Conservation (phyloP, 1,140 invertebrate species). For the Aporrectodea caliginosa region DNA sequence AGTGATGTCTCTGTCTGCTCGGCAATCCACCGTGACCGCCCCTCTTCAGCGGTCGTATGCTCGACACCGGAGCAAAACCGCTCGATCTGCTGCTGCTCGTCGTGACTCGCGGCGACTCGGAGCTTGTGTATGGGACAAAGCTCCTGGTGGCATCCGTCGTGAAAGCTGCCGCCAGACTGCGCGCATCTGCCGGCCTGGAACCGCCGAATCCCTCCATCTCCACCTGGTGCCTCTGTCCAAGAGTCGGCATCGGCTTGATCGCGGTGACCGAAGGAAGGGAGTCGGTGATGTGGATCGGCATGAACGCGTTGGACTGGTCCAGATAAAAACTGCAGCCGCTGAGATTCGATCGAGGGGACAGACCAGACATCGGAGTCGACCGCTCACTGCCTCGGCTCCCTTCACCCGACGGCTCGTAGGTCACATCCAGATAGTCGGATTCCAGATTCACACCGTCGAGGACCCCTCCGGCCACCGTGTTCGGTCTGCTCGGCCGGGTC, state of each 20-base stretch:
- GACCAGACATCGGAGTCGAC: neutral
- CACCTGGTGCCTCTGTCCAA: neutral
- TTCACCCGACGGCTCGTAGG: neutral
- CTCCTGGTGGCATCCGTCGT: neutral
- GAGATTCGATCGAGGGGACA: neutral
- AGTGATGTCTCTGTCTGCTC: neutral
- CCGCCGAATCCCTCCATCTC: neutral
- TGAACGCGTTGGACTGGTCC: neutral
- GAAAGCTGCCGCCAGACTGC: neutral
- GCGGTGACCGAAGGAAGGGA: neutral
- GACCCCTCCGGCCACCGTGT: neutral
- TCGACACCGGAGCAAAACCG: neutral
- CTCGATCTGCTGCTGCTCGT: neutral
- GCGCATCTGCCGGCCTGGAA: neutral
- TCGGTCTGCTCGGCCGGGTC: neutral
- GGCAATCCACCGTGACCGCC: neutral
- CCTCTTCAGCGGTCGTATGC: neutral
- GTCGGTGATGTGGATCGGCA: neutral
- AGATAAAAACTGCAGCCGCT: neutral
- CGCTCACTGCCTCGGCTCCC: neutral
- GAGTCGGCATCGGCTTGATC: neutral
- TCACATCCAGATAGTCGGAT: neutral
- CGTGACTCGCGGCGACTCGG: neutral
- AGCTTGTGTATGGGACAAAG: neutral
- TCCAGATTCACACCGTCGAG: neutral